Base-by-base conservation (phyloP, 1,140 invertebrate genomes). In the Myzus persicae region DNA sequence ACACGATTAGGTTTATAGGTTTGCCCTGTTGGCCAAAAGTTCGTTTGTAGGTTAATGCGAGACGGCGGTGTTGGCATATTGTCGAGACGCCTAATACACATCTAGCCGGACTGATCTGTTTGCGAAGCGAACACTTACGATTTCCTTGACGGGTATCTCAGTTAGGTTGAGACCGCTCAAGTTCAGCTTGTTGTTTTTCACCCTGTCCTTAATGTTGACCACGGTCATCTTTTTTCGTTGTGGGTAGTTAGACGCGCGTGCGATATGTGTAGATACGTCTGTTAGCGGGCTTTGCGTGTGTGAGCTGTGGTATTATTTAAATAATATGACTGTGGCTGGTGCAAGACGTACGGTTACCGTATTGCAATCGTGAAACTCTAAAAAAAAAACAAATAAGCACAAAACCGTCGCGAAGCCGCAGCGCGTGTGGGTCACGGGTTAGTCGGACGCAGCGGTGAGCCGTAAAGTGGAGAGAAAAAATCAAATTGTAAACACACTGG, bases 131-230 rank as follows among this genome's bases (percentile, higher is more conserved):
- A 46, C 20, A 93, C 91, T 93, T 42, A 93, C 91, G 40, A 93
- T 85, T 93, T 93, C 91, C 54, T 93, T 93, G 14, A 26, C 24
- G 22, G 91, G 91, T 93, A 93, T 93, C 54, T 93, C 91, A 14
- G 91, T 93, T 22, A 93, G 14, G 5, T 51, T 48, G 36, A 46
- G 46, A 54, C 91, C 91, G 48, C 91, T 93, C 46, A 93, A 54
- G 36, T 93, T 93, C 46, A 93, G 46, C 48, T 93, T 93, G 46
- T 93, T 93, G 24, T 93, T 93, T 38, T 93, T 93, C 24, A 93
- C 81, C 54, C 84, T 93, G 46, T 93, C 91, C 36, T 93, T 93
- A 54, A 93, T 84, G 46, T 93, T 93, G 67, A 93, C 11, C 26
- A 93, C 91, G 2, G 91, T 93, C 91, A 93, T 93, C 42, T 48